phyloP scores from a whole-genome alignment of 2,797 vertebrate species.

The Yasuhikotakia modesta region DNA sequence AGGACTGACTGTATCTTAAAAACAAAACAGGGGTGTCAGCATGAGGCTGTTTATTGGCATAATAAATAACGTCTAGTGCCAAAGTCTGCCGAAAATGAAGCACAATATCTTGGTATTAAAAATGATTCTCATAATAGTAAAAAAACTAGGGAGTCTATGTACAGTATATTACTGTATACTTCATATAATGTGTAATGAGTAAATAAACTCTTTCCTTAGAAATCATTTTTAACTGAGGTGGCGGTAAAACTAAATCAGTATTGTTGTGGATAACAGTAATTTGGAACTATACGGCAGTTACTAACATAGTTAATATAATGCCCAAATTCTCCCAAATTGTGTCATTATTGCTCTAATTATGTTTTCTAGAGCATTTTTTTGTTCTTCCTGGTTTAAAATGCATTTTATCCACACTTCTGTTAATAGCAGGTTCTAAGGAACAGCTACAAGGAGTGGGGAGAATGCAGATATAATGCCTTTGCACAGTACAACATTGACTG shows the following conservation, averaged over 20 bases:
- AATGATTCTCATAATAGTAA: too few species aligned
- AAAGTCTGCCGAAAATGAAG: background rate
- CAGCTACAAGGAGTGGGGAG: slow-evolving; percentile 6
- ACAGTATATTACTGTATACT: too few species aligned
- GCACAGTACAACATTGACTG: background rate
- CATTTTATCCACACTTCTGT: slow-evolving; percentile 33
- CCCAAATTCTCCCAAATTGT: background rate
- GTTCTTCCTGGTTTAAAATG: background rate
- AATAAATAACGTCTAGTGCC: background rate
- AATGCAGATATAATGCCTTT: slow-evolving; percentile 17
- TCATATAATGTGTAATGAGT: too few species aligned
- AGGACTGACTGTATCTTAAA: slow-evolving; percentile 25
- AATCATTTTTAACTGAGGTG: too few species aligned
- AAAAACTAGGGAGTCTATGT: too few species aligned
- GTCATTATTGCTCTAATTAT: background rate
- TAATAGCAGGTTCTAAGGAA: slow-evolving; percentile 16
- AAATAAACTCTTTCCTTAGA: too few species aligned
- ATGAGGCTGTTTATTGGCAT: slow-evolving; percentile 18
- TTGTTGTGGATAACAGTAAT: too few species aligned
- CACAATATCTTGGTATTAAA: too few species aligned
- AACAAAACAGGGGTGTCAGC: slow-evolving; percentile 16
- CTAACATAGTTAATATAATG: background rate
- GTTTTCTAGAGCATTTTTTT: background rate
- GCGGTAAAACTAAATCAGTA: too few species aligned
- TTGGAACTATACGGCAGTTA: too few species aligned